Evolutionary conservation across 2,113 vertebrate species (phyloP), one percentile per base, ranked within the genome.

Genomic region (Rallus limicola): DNA sequence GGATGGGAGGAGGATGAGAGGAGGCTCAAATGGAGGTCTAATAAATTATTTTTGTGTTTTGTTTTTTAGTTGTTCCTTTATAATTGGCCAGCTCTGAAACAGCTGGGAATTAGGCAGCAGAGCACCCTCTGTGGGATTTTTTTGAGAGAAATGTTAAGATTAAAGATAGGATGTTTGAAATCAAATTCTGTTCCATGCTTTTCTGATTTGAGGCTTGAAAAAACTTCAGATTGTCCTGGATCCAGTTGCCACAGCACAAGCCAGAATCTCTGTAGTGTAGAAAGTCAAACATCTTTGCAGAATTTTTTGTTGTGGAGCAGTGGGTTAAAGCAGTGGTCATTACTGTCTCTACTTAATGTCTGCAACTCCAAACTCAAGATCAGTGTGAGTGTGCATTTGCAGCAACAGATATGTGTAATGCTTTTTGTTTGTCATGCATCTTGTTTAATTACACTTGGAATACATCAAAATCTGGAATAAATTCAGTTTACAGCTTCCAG

Each of bases 191-290:
- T 89, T 25, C 33, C 11, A 10, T 48, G 3, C 75, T 91, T 78
- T 75, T 84, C 42, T 82, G 29, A 82, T 92, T 71, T 69, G 44
- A 79, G 34, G 25, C 53, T 82, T 96, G 58, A 71, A 97, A 83
- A 92, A 53, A 42, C 26, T 60, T 85, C 12, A 38, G 28, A 63
- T 92, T 86, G 12, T 75, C 31, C 44, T 82, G 24, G 24, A 64
- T 93, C n/a, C 17, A 14, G 10, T 79, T 91, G 48, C 67, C 24
- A 14, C 36, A 55, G 33, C 63, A 5, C 3, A 6, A 70, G 46
- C 31, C 14, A 5, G 52, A 92, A 44, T 68, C 16, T 67, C 25
- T 70, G 38, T 63, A 33, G 38, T 56, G 23, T 28, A 25, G 3
- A 28, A 86, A n/a, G 56, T 68, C 23, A 69, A 68, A 52, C 21